Base-by-base conservation (phyloP, 2,888 invertebrate genomes). In the Leptinotarsa rubiginosa region DNA sequence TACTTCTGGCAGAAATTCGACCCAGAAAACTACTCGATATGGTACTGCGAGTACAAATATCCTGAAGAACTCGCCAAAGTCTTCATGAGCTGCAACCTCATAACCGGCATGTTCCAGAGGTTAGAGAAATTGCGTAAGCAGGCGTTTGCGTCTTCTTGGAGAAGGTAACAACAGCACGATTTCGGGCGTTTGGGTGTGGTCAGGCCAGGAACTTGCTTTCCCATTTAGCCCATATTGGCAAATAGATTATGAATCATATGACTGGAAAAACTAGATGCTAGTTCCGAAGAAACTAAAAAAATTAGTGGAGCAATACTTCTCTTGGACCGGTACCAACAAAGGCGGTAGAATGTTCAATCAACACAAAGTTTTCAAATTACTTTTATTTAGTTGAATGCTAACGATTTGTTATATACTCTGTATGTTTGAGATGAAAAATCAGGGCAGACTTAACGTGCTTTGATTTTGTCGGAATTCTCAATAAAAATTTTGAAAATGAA, bases 1-100 rank as follows among this genome's bases (percentile, higher is more conserved):
- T 98, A 97, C 88, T 99, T 99, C 91, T 99, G 97, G 96, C 93
- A 97, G 87, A 96, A 99, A 89, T 99, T 99, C 86, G 99, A 99
- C 88, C 91, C 96, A 10, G 94, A 97, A 87, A 92, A 97, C 89
- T 98, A 97, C 88, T 98, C 98, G 77, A 97, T 99, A 88, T 99
- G 99, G 99, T 93, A 92, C 80, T 94, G n/a, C n/a, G n/a, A n/a
- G n/a, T n/a, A n/a, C n/a, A n/a, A n/a, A n/a, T n/a, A n/a, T n/a
- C n/a, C n/a, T n/a, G n/a, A n/a, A n/a, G n/a, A n/a, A n/a, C n/a
- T n/a, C n/a, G n/a, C n/a, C n/a, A n/a, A n/a, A n/a, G n/a, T n/a
- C n/a, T n/a, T n/a, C n/a, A n/a, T n/a, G n/a, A n/a, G n/a, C n/a
- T n/a, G n/a, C n/a, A n/a, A n/a, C n/a, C n/a, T n/a, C n/a, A n/a